Percentiles rank a stretch among this genome's conserved stretches.
Evolutionary conservation across 2,888 invertebrate species (phyloP).

Genomic region (Caenorhabditis macrosperma): DNA sequence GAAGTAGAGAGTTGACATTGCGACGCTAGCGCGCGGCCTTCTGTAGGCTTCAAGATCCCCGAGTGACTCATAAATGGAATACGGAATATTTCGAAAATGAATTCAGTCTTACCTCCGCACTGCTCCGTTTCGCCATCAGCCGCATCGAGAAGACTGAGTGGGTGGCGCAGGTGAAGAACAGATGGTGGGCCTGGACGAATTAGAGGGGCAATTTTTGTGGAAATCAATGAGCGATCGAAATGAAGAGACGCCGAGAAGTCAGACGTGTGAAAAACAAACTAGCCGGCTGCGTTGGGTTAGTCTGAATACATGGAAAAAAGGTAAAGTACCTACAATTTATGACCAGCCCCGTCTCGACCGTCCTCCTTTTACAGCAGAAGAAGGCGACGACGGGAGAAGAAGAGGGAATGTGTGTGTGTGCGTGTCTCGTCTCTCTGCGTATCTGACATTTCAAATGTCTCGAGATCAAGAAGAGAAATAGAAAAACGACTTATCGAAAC

Average conservation of each 20-base stretch:
- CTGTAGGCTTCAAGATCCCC: no score
- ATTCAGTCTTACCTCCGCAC: background rate
- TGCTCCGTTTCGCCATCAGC: background rate
- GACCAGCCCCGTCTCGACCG: slow-evolving; percentile 2
- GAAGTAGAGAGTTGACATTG: background rate
- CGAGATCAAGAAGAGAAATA: slow-evolving; percentile 2
- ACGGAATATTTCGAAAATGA: background rate
- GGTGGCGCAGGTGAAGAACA: background rate
- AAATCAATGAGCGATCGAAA: slow-evolving; percentile 32
- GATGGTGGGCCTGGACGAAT: background rate
- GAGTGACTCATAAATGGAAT: no score
- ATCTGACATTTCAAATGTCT: background rate
- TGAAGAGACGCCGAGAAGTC: slow-evolving; percentile 32
- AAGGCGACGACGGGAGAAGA: no score
- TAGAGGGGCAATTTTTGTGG: background rate
- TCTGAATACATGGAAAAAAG: slow-evolving; percentile 19
- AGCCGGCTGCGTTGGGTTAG: background rate
- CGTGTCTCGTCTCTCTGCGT: background rate
- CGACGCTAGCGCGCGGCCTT: background rate
- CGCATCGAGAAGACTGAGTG: background rate
- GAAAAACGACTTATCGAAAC: slow-evolving; percentile 20
- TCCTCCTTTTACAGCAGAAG: slow-evolving; percentile 13
- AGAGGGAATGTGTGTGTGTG: slow-evolving; percentile 1
- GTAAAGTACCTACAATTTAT: slow-evolving; percentile 33
- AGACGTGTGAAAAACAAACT: slow-evolving; percentile 26